These are phyloP conservation scores for Ganaspis brasiliensis DNA, from an alignment of 2,888 invertebrate species.

Conservation along the genomic window DNA sequence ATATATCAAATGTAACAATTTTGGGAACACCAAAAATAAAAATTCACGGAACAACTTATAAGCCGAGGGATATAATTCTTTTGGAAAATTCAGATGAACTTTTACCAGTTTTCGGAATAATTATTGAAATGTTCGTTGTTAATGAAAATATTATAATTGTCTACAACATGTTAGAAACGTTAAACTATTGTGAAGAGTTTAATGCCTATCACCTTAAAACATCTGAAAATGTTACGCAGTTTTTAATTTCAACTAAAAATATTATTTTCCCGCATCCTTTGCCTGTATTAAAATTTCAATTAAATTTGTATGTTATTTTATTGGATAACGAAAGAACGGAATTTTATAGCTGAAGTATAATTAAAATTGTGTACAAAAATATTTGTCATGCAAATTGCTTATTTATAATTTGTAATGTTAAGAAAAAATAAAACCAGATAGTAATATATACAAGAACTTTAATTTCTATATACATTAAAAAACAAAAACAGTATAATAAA, in stretches of 20 bases:
- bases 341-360: slow-evolving; percentile 37
- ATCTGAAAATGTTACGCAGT: slow-evolving; percentile 3
- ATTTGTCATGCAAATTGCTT: no score
- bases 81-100: slow-evolving; percentile 45
- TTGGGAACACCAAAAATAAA: slow-evolving; percentile 48
- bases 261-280: slow-evolving; percentile 52
- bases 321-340: slow-evolving; percentile 47
- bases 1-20: slow-evolving; percentile 37
- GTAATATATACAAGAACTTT: no score
- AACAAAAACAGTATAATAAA: no score
- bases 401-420: no score
- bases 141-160: slow-evolving; percentile 44
- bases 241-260: slow-evolving; percentile 40
- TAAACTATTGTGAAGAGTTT: slow-evolving; percentile 39
- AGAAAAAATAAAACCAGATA: no score
- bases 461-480: no score
- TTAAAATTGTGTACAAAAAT: no score
- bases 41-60: slow-evolving; percentile 44
- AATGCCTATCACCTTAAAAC: slow-evolving; percentile 53
- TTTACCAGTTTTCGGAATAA: slow-evolving; percentile 52
- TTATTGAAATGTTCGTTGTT: slow-evolving; percentile 52
- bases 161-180: slow-evolving; percentile 42
- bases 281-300: slow-evolving; percentile 29
- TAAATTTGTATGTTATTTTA: slow-evolving; percentile 39
- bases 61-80: slow-evolving; percentile 48